Percentiles rank a stretch among this genome's conserved stretches.
These are phyloP conservation scores for Timandra comae DNA, from an alignment of 2,888 invertebrate species.

Conservation along the genomic window DNA sequence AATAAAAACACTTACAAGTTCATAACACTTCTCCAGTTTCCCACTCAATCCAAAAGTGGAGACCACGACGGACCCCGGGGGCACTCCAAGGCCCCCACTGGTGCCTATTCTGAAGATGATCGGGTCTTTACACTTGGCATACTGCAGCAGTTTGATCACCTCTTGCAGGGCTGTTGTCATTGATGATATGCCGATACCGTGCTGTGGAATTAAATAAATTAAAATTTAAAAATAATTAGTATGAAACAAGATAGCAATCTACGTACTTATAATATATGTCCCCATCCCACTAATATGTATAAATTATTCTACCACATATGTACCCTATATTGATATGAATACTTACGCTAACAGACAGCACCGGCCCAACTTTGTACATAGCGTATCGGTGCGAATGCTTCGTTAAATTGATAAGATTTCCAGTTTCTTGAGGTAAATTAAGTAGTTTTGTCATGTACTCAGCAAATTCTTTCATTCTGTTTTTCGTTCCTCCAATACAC, in stretches of 20 bases:
- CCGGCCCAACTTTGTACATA: constrained; percentile 82
- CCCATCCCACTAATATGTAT: too few relatives aligned
- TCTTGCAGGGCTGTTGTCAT: constrained; percentile 83
- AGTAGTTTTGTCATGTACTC: constrained; percentile 69
- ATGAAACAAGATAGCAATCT: too few relatives aligned
- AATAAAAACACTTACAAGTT: constrained; percentile 62
- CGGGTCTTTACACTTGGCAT: constrained; percentile 80
- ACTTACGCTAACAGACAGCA: constrained; percentile 78
- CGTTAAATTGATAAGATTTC: constrained; percentile 71
- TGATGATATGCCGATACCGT: constrained; percentile 86
- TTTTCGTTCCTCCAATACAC: constrained; percentile 81
- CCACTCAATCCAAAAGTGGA: constrained; percentile 79
- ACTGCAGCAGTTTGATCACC: constrained; percentile 81
- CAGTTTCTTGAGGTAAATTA: constrained; percentile 48
- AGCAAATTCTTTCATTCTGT: constrained; percentile 80
- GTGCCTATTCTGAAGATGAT: constrained; percentile 82
- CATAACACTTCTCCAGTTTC: constrained; percentile 72
- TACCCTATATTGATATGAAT: too few relatives aligned
- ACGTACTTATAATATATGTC: too few relatives aligned
- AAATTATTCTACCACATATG: too few relatives aligned
- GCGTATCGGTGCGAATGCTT: constrained; percentile 78
- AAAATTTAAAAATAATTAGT: constrained; percentile 1
- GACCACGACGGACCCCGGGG: constrained; percentile 81
- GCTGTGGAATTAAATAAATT: constrained; percentile 74
- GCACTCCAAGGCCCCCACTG: constrained; percentile 79